These are phyloP conservation scores for Limenitis camilla DNA, from an alignment of 2,888 invertebrate species.

Conservation along the genomic window DNA sequence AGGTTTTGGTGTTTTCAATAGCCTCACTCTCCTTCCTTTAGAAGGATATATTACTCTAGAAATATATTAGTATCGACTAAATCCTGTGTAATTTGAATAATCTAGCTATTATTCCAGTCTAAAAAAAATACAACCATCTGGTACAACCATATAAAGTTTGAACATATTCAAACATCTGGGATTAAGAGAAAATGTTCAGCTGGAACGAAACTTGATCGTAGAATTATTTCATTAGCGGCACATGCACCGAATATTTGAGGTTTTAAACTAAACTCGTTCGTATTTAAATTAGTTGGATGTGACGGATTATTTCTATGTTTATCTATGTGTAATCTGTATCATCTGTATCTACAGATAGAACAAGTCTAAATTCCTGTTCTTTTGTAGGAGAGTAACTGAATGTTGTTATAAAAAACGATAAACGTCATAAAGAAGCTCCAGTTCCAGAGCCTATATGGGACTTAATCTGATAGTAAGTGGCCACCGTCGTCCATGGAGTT, in stretches of 20 bases:
- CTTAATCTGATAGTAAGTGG: no score
- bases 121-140: constrained; percentile 1
- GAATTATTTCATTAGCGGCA: constrained; percentile 43
- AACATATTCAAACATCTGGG: constrained; percentile 13
- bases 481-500: no score
- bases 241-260: constrained; percentile 41
- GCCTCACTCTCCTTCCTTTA: no score
- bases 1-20: no score
- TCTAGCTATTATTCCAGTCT: not conserved
- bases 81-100: no score
- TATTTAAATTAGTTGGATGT: not conserved
- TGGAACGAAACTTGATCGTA: constrained; percentile 17
- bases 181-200: constrained; percentile 9
- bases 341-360: not conserved
- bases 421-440: no score
- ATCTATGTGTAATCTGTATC: not conserved
- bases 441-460: no score
- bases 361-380: no score
- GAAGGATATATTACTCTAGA: no score
- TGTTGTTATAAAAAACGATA: no score
- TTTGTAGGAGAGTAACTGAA: no score
- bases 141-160: not conserved
- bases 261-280: constrained; percentile 29
- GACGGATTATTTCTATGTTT: not conserved
- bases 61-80: no score